A percentile compares a stretch with the other conserved stretches of the same genome.
Conservation (phyloP, 2,888 invertebrate genomes). For the Nephrotoma guestfalica region DNA sequence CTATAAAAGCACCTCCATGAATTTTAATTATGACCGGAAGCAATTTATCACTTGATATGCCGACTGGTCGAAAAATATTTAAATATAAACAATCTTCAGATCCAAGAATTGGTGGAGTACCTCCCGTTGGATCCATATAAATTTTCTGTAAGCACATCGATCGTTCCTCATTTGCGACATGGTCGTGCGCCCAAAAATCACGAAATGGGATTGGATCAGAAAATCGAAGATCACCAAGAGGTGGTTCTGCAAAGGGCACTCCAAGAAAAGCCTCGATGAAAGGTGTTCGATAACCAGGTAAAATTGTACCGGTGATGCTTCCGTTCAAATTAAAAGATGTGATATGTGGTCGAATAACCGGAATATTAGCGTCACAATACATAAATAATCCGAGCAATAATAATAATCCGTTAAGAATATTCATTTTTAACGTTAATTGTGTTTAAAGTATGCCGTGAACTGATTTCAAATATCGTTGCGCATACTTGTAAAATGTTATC, state of each 20-base stretch:
- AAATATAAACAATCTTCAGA: conserved; percentile 37
- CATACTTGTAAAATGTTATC: no score
- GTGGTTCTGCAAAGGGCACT: neutral
- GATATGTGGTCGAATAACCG: neutral
- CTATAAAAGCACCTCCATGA: conserved; percentile 38
- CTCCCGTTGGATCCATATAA: neutral
- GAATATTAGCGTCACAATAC: neutral
- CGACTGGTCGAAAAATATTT: conserved; percentile 33
- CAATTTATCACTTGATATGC: conserved; percentile 12
- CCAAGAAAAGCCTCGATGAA: neutral
- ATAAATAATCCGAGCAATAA: no score
- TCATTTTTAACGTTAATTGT: no score
- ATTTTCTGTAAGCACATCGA: neutral
- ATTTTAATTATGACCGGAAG: conserved; percentile 38
- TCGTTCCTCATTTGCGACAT: neutral
- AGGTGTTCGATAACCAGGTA: neutral
- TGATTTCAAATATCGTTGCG: no score
- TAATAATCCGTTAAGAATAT: no score
- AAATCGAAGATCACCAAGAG: neutral
- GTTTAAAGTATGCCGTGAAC: no score
- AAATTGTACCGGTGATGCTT: neutral
- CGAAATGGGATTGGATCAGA: neutral
- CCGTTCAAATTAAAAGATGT: neutral
- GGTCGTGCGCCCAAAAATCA: neutral
- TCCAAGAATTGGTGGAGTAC: conserved; percentile 22